phyloP scores from a whole-genome alignment of 2,888 invertebrate species.

The Pachliopta kotzebuea region DNA sequence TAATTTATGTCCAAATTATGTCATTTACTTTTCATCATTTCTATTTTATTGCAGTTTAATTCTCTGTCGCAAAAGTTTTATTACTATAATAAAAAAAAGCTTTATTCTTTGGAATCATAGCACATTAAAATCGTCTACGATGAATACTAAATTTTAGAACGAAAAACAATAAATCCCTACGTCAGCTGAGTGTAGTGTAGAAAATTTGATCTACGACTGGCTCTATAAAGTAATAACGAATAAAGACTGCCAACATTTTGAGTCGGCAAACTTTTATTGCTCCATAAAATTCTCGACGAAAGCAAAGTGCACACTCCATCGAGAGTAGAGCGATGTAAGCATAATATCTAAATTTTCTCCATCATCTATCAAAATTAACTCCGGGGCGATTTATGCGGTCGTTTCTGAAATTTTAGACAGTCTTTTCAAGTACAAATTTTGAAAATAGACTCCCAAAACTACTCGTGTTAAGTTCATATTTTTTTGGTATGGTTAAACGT shows the following conservation, averaged over 20 bases:
- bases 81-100: too few species aligned
- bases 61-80: too few species aligned
- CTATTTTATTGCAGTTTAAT: too few species aligned
- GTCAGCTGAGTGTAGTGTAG: slow-evolving; percentile 23
- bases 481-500: too few species aligned
- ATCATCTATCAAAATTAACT: slow-evolving; percentile 22
- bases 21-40: too few species aligned
- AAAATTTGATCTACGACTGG: slow-evolving; percentile 30
- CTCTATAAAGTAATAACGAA: slow-evolving; percentile 29
- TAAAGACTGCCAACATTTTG: slow-evolving; percentile 31
- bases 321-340: slow-evolving; percentile 25
- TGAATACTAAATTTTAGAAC: slow-evolving; percentile 17
- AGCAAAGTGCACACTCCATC: slow-evolving; percentile 27
- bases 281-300: slow-evolving; percentile 29
- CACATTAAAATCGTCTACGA: neutral
- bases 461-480: too few species aligned
- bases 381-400: neutral
- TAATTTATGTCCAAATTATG: too few species aligned
- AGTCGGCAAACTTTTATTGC: slow-evolving; percentile 30
- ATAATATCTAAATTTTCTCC: slow-evolving; percentile 27
- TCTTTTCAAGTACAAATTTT: neutral
- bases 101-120: neutral
- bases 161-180: slow-evolving; percentile 21
- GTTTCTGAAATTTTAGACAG: neutral
- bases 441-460: neutral